Evolutionary conservation across 2,113 vertebrate species (phyloP).

Genomic region (Pelvicachromis taeniatus): DNA sequence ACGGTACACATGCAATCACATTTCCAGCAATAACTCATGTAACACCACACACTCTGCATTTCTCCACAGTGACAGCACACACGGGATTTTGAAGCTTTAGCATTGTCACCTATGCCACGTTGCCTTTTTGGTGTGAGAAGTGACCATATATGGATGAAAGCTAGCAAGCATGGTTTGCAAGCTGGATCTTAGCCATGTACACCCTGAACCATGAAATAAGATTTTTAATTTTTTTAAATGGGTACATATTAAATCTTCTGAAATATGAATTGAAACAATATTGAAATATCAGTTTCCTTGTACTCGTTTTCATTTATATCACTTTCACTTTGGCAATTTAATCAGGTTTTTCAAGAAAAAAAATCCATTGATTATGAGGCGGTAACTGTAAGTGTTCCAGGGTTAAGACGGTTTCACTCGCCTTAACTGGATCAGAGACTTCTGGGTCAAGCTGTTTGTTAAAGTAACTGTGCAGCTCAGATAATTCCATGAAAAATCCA

Average conservation of each 20-base stretch:
- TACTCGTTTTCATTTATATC: neutral
- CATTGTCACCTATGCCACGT: neutral
- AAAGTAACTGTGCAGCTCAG: neutral
- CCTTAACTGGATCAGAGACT: neutral
- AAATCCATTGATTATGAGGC: neutral
- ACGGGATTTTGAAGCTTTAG: neutral
- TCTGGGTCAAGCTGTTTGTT: neutral
- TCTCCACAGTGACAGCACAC: neutral
- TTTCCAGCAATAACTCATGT: neutral
- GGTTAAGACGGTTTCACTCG: neutral
- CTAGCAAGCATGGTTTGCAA: neutral
- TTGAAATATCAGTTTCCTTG: neutral
- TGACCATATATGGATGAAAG: neutral
- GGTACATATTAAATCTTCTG: neutral
- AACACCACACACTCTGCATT: accelerated
- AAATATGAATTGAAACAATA: neutral
- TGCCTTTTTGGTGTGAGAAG: neutral
- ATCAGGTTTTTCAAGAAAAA: neutral
- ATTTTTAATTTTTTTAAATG: neutral
- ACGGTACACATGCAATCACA: neutral
- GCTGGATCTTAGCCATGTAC: neutral
- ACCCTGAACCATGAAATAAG: neutral
- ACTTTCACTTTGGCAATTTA: neutral
- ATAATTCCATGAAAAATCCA: neutral
- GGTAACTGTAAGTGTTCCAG: accelerated